Evolutionary conservation across 2,888 invertebrate species (phyloP).

Genomic region (Onchidella celtica): DNA sequence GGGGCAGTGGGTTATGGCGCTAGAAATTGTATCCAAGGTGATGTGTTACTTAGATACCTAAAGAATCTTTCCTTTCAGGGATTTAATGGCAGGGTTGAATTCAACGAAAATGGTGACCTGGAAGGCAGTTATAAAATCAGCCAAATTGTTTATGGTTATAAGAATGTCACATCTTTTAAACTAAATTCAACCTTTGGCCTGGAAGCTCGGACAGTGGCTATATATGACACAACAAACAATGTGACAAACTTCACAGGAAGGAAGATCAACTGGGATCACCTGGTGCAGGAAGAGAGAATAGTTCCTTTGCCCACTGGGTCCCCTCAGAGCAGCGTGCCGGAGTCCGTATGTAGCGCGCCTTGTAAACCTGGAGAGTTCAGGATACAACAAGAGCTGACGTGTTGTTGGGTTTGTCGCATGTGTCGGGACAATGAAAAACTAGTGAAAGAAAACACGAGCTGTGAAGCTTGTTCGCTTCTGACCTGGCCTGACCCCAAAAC

Average conservation of each 20-base stretch:
- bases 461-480: conserved; percentile 47
- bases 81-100: conserved; percentile 29
- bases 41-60: conserved; percentile 32
- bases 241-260: neutral
- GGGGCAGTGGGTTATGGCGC: conserved; percentile 3
- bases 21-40: conserved; percentile 37
- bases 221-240: neutral
- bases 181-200: neutral
- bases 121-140: conserved; percentile 7
- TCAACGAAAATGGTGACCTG: conserved; percentile 36
- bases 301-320: neutral
- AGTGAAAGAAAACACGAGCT: conserved; percentile 43
- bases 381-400: conserved; percentile 53
- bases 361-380: conserved; percentile 58
- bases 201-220: neutral
- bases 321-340: neutral
- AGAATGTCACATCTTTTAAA: neutral
- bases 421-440: conserved; percentile 58
- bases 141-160: conserved; percentile 23
- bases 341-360: conserved; percentile 56
- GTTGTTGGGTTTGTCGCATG: conserved; percentile 65
- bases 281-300: neutral
- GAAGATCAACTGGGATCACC: neutral
- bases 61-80: conserved; percentile 32
- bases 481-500: conserved; percentile 57